Evolutionary conservation across 1,140 invertebrate species (phyloP), one percentile per base, ranked within the genome.

Genomic region (Phocides pigmalion): DNA sequence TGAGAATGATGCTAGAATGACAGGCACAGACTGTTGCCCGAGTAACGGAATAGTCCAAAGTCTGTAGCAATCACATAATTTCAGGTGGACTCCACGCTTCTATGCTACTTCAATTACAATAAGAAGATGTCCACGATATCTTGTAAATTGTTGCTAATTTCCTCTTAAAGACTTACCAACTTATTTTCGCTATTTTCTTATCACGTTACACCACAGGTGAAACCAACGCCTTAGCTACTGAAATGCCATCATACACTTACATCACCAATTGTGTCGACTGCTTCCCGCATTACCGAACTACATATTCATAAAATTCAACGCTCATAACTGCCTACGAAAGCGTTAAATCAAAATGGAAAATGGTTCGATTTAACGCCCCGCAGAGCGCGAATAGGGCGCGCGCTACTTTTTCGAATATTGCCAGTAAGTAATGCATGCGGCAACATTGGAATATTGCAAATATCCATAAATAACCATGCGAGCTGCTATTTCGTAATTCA

Each of bases 311-410:
- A 63, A 69, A 66, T 54, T 47, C 47, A 6, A 9, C 25, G 44
- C 50, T 54, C 25, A 61, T 54, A 61, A 51, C 47, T 32, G 64
- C 16, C 47, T 28, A 51, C n/a, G 19, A 46, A 54, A 54, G 25
- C 35, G 19, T 58, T 54, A 65, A 68, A 70, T 70, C 64, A 67
- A 49, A 68, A 75, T 72, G 61, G 47, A 53, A 61, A 72, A 69
- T 62, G 61, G 64, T 70, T 62, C 72, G 69, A 75, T 75, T 75
- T 72, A 68, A 75, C 73, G 66, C 67, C 56, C 54, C 73, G 65
- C 68, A 68, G 67, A 70, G 67, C 64, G 64, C 56, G 37, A 70
- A 72, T 75, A 61, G 16, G 67, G 62, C 68, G 65, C 64, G 47
- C 28, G 56, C 44, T 47, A 59, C 56, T 47, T 61, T 61, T 72